These are phyloP conservation scores for Cydia splendana DNA, from an alignment of 1,140 invertebrate species.

Conservation along the genomic window DNA sequence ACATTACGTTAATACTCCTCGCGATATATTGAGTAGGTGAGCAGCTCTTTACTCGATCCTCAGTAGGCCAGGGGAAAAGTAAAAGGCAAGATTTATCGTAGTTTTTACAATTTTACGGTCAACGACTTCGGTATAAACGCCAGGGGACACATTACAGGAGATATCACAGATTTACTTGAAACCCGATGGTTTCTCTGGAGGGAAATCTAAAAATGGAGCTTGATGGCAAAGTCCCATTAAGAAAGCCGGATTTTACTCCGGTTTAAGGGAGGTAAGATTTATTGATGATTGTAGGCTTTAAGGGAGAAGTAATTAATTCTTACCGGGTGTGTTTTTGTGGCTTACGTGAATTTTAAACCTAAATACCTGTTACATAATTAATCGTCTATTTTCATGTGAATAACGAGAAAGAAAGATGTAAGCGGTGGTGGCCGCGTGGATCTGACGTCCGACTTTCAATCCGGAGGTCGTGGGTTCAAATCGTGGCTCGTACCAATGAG, in stretches of 20 bases:
- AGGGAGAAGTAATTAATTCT: slow-evolving; percentile 16
- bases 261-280: slow-evolving; percentile 16
- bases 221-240: slow-evolving; percentile 52
- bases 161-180: slow-evolving; percentile 73
- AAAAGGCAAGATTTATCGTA: slow-evolving; percentile 63
- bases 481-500: no score
- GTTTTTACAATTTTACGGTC: slow-evolving; percentile 73
- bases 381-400: not conserved
- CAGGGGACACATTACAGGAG: slow-evolving; percentile 66
- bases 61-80: slow-evolving; percentile 36
- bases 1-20: slow-evolving; percentile 9
- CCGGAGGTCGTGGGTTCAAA: no score
- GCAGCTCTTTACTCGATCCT: slow-evolving; percentile 29
- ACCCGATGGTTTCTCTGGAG: slow-evolving; percentile 66
- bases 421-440: no score
- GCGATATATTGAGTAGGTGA: slow-evolving; percentile 17
- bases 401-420: not conserved
- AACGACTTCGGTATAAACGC: slow-evolving; percentile 59
- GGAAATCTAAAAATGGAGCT: slow-evolving; percentile 64
- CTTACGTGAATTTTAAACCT: not conserved
- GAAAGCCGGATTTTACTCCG: slow-evolving; percentile 21
- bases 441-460: no score
- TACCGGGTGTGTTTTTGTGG: slow-evolving; percentile 12
- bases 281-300: slow-evolving; percentile 19
- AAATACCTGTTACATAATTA: not conserved